Percentiles rank a stretch among this genome's conserved stretches.
phyloP scores from a whole-genome alignment of 2,888 invertebrate genomes.

The Latrodectus elegans region DNA sequence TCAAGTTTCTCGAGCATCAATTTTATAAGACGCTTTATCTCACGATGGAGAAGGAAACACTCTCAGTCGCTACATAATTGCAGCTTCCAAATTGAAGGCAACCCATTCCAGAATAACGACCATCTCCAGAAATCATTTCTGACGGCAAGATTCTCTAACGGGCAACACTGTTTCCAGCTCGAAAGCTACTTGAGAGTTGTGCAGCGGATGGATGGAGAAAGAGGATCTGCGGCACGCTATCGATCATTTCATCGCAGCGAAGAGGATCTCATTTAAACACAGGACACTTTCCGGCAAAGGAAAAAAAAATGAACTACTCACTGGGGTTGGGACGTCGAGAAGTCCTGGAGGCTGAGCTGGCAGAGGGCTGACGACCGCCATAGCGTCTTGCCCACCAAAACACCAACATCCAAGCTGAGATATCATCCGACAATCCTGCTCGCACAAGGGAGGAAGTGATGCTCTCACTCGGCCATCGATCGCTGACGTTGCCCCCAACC shows the following conservation, averaged over 20 bases:
- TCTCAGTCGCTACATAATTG: too few species aligned
- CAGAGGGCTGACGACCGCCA: conserved; percentile 35
- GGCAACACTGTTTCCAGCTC: too few species aligned
- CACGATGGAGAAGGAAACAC: too few species aligned
- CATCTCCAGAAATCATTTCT: neutral
- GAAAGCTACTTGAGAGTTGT: neutral
- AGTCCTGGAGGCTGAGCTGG: conserved; percentile 5
- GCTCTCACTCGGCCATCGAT: too few species aligned
- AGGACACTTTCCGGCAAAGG: neutral
- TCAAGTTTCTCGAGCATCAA: too few species aligned
- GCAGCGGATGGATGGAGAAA: neutral
- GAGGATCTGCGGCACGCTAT: neutral
- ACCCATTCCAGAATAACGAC: neutral
- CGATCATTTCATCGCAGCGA: neutral
- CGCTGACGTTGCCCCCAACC: too few species aligned
- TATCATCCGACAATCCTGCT: too few species aligned
- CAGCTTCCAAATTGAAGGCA: neutral
- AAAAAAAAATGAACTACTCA: conserved; percentile 15
- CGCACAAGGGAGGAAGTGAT: too few species aligned
- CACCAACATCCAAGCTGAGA: conserved; percentile 44
- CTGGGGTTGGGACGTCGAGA: conserved; percentile 2
- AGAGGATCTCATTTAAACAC: neutral
- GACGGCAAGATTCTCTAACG: too few species aligned
- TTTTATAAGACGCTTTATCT: too few species aligned
- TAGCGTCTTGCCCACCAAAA: conserved; percentile 65